These are phyloP conservation scores for Acromyrmex heyeri DNA, from an alignment of 1,140 invertebrate species.

Conservation along the genomic window DNA sequence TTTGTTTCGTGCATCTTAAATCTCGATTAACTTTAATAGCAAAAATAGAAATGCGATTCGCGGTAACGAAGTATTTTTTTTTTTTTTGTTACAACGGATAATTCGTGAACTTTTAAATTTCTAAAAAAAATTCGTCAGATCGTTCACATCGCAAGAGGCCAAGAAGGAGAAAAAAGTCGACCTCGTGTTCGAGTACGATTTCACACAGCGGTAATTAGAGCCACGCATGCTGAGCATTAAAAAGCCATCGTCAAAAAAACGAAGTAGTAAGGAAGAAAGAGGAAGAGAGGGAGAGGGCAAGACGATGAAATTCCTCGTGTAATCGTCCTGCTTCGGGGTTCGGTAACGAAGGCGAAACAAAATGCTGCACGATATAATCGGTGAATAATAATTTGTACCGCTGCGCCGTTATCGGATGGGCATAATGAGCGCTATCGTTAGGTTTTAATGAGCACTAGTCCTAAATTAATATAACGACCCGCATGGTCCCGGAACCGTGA, in stretches of 20 bases:
- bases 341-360: slow-evolving; percentile 75
- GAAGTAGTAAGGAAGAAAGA: neutral
- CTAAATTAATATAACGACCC: slow-evolving; percentile 76
- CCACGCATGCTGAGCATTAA: slow-evolving; percentile 32
- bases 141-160: neutral
- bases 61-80: neutral
- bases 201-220: slow-evolving; percentile 50
- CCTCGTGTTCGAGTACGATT: slow-evolving; percentile 20
- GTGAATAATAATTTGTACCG: slow-evolving; percentile 70
- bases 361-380: slow-evolving; percentile 73
- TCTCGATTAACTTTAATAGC: neutral
- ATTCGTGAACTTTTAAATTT: neutral
- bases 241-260: slow-evolving; percentile 27
- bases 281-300: neutral
- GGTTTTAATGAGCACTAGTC: slow-evolving; percentile 75
- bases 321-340: slow-evolving; percentile 63
- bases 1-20: too few relatives aligned
- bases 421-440: slow-evolving; percentile 75
- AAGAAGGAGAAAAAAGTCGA: neutral
- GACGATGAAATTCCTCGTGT: slow-evolving; percentile 49
- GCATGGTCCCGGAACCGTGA: slow-evolving; percentile 59
- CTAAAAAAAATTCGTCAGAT: slow-evolving; percentile 8
- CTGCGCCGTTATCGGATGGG: slow-evolving; percentile 69
- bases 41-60: neutral
- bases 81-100: neutral